Evolutionary conservation across 2,888 invertebrate species (phyloP).

Genomic region (Amiota communis): DNA sequence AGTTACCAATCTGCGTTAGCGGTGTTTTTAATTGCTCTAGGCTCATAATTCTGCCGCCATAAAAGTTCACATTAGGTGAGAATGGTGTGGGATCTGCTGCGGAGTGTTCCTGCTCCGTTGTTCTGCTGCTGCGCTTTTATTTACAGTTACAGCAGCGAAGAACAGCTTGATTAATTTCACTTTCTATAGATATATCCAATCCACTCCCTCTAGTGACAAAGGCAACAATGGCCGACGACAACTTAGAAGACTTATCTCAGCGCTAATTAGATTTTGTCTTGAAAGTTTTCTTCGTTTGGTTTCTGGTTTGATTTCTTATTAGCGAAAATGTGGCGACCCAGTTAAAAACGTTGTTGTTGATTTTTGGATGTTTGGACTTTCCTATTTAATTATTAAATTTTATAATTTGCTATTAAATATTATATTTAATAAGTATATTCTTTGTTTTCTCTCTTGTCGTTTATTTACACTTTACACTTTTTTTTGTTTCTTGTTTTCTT

Average conservation of each 20-base stretch:
- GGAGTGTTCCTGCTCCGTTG: not conserved
- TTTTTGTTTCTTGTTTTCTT: not conserved
- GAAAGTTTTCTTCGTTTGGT: too few species aligned
- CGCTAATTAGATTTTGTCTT: too few species aligned
- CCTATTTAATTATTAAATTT: not conserved
- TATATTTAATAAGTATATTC: not conserved
- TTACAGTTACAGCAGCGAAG: too few species aligned
- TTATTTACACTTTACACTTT: constrained; percentile 1
- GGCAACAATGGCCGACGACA: not conserved
- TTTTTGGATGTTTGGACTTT: too few species aligned
- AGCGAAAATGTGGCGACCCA: too few species aligned
- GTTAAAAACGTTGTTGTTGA: too few species aligned
- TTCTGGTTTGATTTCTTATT: too few species aligned
- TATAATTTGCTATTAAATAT: not conserved
- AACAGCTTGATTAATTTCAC: too few species aligned
- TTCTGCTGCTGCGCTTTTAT: not conserved
- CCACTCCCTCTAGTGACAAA: not conserved
- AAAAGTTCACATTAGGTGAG: constrained; percentile 72
- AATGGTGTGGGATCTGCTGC: not conserved
- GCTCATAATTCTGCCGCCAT: constrained; percentile 92
- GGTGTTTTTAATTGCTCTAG: constrained; percentile 99
- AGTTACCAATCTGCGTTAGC: constrained; percentile 98
- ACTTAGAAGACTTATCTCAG: too few species aligned
- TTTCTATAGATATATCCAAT: not conserved
- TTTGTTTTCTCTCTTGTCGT: not conserved